Percentiles rank a stretch among this genome's conserved stretches.
phyloP scores from a whole-genome alignment of 2,888 invertebrate genomes.

The Amblyjoppa fuscipennis region DNA sequence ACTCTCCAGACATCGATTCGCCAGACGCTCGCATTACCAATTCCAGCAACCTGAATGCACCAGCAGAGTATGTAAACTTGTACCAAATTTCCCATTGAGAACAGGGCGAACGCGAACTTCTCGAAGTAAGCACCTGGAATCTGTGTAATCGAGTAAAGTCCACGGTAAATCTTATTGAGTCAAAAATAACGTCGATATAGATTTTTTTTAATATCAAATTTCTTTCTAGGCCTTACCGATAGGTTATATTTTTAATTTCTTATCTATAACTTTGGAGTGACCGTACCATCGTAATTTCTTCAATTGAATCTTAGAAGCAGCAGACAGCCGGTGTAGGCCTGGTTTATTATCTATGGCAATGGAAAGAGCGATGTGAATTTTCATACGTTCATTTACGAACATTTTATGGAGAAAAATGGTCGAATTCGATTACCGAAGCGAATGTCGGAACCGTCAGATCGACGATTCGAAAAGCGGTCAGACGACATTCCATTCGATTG shows the following conservation, averaged over 20 bases:
- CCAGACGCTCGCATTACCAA: slow-evolving; percentile 65
- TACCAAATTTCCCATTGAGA: slow-evolving; percentile 61
- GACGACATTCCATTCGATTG: slow-evolving; percentile 69
- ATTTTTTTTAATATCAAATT: too few species aligned
- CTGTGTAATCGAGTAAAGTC: not conserved
- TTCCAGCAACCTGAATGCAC: slow-evolving; percentile 71
- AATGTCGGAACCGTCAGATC: slow-evolving; percentile 73
- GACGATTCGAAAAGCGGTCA: slow-evolving; percentile 65
- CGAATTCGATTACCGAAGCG: slow-evolving; percentile 66
- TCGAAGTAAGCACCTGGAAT: not conserved
- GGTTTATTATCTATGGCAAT: slow-evolving; percentile 47
- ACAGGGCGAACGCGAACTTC: slow-evolving; percentile 49
- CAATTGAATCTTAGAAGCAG: slow-evolving; percentile 46
- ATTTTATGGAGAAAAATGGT: not conserved
- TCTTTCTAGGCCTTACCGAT: too few species aligned
- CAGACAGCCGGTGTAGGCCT: slow-evolving; percentile 56
- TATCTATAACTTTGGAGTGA: too few species aligned
- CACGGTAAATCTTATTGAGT: too few species aligned
- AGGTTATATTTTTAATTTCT: too few species aligned
- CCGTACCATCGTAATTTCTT: not conserved
- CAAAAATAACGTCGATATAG: too few species aligned
- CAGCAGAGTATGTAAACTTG: slow-evolving; percentile 75
- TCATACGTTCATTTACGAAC: not conserved
- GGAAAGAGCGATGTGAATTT: not conserved
- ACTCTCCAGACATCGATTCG: not conserved